A percentile compares a stretch with the other conserved stretches of the same genome.
phyloP scores from a whole-genome alignment of 2,888 invertebrate species.

The Hydrotaea diabolus region DNA sequence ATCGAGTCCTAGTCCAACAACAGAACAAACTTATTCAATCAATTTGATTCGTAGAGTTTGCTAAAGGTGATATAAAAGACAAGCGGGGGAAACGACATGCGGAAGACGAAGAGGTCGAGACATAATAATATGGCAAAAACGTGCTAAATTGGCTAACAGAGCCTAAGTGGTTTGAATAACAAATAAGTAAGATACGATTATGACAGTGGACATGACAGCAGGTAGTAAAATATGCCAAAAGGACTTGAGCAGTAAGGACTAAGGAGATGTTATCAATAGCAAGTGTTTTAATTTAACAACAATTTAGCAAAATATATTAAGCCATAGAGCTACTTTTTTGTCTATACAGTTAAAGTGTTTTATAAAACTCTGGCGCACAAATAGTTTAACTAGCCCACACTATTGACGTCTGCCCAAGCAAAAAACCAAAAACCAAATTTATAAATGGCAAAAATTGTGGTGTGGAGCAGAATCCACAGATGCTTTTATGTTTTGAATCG shows the following conservation, averaged over 20 bases:
- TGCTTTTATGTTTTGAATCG: background rate
- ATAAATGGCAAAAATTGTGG: background rate
- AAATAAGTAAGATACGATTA: slow-evolving; percentile 36
- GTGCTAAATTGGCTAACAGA: slow-evolving; percentile 56
- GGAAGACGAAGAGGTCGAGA: background rate
- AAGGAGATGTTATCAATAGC: background rate
- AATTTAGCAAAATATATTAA: background rate
- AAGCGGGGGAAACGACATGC: background rate
- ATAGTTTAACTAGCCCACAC: background rate
- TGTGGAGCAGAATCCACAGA: background rate
- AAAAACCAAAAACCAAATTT: background rate
- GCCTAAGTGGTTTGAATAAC: slow-evolving; percentile 44
- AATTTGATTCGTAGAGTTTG: slow-evolving; percentile 35
- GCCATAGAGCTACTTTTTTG: background rate
- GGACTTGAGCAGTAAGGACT: background rate
- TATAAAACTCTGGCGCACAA: background rate
- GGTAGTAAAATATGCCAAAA: background rate
- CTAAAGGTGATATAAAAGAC: slow-evolving; percentile 8
- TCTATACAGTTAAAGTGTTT: too few species aligned
- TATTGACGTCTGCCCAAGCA: background rate
- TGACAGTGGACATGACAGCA: slow-evolving; percentile 26
- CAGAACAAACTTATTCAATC: slow-evolving; percentile 56
- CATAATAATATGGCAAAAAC: slow-evolving; percentile 41
- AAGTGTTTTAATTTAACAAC: background rate
- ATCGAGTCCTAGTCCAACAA: too few species aligned